Base-by-base conservation (phyloP, 2,888 invertebrate species). In the Nebria brevicollis region DNA sequence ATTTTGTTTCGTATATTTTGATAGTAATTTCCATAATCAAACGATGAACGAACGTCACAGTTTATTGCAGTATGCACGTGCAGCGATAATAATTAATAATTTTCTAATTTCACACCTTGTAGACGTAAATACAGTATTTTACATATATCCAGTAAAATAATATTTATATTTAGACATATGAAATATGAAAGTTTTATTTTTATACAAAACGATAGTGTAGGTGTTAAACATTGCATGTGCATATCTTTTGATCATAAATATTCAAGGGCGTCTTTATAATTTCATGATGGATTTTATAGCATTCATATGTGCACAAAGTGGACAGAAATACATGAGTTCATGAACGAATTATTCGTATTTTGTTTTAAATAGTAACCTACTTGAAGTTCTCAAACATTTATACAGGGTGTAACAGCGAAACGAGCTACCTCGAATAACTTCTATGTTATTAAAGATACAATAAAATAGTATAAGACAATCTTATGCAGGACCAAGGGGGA, bases 211-310 rank as follows among this genome's bases (percentile, higher is more conserved):
- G 54, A 54, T 8, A 8, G 54, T 13, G 54, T 54, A 54, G 54
- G 54, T 11, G 54, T 54, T 54, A 13, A 54, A 54, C 54, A 54
- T 54, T 54, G 13, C 54, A 54, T 54, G 4, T 13, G 66, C 66
- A 76, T 76, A 7, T 54, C 54, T 76, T 76, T 42, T 25, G 76
- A 75, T 76, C 66, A 76, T 76, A 66, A 76, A 76, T 68, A 70
- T 70, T 77, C 68, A 77, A 70, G 77, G 77, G 54, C 25, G 42
- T 43, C 70, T 77, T 76, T 76, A 66, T 75, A 75, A 65, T 76
- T 68, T 66, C 66, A 20, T 54, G 25, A 70, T 54, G 3, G 43
- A 77, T 70, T 54, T 77, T 77, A 77, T 77, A 11, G 66, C 54
- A 42, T 15, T 15, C 76, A 76, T 26, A 66, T 76, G 76, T 76